phyloP scores from a whole-genome alignment of 2,113 vertebrate species.

The Saguinus midas region DNA sequence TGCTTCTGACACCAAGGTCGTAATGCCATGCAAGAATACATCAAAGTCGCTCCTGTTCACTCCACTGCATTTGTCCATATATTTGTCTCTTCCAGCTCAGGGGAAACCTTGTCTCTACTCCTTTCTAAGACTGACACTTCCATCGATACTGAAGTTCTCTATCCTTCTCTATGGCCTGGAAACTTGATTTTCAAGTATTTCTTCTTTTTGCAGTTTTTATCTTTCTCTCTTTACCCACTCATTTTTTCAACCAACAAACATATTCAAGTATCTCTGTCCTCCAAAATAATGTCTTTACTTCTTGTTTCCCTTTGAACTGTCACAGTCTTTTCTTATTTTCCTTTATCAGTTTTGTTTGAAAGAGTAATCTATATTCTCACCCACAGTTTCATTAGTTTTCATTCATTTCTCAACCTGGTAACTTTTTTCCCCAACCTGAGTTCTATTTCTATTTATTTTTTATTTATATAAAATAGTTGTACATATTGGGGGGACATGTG shows the following conservation, averaged over 20 bases:
- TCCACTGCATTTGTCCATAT: too few relatives aligned
- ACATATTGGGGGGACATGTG: neutral
- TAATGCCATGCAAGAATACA: neutral
- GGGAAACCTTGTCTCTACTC: neutral
- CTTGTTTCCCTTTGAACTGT: neutral
- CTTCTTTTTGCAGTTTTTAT: neutral
- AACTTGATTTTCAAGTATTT: neutral
- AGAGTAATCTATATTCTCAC: neutral
- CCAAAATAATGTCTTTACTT: neutral
- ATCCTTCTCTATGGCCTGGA: neutral
- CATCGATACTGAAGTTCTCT: neutral
- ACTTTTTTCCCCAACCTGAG: neutral
- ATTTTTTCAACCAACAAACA: neutral
- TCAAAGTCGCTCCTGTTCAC: neutral
- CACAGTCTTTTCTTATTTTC: neutral
- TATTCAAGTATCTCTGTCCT: neutral
- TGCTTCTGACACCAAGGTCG: neutral
- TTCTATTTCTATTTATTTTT: neutral
- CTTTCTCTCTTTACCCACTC: neutral
- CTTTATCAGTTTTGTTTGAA: neutral
- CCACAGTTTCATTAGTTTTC: neutral
- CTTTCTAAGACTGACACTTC: neutral
- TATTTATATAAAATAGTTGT: neutral
- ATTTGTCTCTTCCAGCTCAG: neutral
- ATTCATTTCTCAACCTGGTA: neutral